Evolutionary conservation across 1,140 invertebrate species (phyloP).

Genomic region (Neomicropteryx cornuta): DNA sequence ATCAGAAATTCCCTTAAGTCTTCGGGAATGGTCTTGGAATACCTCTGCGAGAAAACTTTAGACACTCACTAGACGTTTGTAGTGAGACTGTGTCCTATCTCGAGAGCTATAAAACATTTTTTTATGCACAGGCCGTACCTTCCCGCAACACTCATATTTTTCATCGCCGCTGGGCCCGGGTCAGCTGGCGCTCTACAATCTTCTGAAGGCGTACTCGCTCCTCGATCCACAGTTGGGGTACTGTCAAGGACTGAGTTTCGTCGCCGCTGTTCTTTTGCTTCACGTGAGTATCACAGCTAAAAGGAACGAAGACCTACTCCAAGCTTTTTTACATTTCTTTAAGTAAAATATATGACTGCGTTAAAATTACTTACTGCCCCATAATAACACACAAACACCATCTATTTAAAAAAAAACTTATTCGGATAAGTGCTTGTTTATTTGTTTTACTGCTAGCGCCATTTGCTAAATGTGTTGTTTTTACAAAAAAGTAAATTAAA

Average conservation of each 20-base stretch:
- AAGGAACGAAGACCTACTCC: too few relatives aligned
- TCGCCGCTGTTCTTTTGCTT: slow-evolving; percentile 83
- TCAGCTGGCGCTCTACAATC: slow-evolving; percentile 86
- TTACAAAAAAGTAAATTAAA: too few relatives aligned
- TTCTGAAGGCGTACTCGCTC: slow-evolving; percentile 92
- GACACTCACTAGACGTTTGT: too few relatives aligned
- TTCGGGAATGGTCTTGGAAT: too few relatives aligned
- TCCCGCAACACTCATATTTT: slow-evolving; percentile 89
- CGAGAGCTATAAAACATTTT: too few relatives aligned
- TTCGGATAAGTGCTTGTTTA: too few relatives aligned
- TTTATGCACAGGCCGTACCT: slow-evolving; percentile 65
- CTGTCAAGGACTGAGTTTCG: slow-evolving; percentile 91
- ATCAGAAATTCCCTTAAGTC: too few relatives aligned
- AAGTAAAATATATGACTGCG: neutral
- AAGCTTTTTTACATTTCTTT: slow-evolving; percentile 1
- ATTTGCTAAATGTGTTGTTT: too few relatives aligned
- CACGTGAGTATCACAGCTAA: slow-evolving; percentile 58
- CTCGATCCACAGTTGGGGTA: slow-evolving; percentile 91
- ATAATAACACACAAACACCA: neutral
- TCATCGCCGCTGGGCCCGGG: slow-evolving; percentile 77
- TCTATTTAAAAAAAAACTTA: neutral
- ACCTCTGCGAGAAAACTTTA: too few relatives aligned
- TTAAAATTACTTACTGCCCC: neutral
- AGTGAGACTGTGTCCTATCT: too few relatives aligned
- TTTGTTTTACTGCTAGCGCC: too few relatives aligned